Evolutionary conservation across 2,113 vertebrate genomes (phyloP), one percentile per base, ranked within the genome.

Genomic region (Ameiurus melas): DNA sequence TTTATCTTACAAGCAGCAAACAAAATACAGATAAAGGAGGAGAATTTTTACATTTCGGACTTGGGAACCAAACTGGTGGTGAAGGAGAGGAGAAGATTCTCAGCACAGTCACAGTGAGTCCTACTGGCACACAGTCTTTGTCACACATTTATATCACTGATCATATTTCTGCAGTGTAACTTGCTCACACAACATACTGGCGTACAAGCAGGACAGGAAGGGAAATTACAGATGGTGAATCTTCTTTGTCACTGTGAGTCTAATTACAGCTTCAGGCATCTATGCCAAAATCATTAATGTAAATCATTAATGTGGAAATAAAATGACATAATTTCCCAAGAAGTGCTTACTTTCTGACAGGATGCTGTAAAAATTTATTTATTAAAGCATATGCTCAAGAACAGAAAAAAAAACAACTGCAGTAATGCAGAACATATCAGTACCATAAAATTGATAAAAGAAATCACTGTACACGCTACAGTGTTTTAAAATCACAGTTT

Each of bases 361-460:
- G 89, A 85, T 92, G 91, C 88, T 36, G 84, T 94, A 94, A 96
- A 91, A 95, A 94, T 73, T 85, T 91, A 90, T 95, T 96, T 96
- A 95, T 96, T 96, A 94, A 95, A 95, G 93, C 94, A 94, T 93
- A 90, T 88, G 92, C 92, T 93, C 89, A 91, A 93, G 87, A 94
- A 93, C 90, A 92, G 39, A 92, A 93, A 91, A 85, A 93, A 86
- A 88, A 93, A 91, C 90, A 92, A 83, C 94, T 94, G 94, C 94
- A 95, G 90, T 89, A 94, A 90, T 93, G 94, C 94, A 95, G 94
- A 94, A 95, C 92, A 95, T 92, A 94, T 94, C 84, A 91, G 89
- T 93, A 95, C 91, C 94, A 95, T 93, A 94, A 93, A 95, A 95
- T 91, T 93, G 92, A 95, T 95, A 93, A 94, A 94, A 94, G 88